Base-by-base conservation (phyloP, 2,113 vertebrate species). In the Neodontobutis hainanensis region DNA sequence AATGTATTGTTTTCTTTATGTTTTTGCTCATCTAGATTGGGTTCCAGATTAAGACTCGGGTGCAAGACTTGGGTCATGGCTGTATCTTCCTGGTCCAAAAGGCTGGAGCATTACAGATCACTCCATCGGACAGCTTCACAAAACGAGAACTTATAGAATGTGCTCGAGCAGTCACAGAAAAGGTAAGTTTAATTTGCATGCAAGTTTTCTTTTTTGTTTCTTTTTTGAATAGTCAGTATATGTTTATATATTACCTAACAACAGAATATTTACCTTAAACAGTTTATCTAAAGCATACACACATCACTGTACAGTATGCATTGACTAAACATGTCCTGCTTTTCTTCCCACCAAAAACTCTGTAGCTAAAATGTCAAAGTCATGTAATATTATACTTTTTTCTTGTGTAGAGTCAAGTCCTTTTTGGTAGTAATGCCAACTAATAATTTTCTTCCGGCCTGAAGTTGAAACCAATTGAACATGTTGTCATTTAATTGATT, bases 31-130 rank as follows among this genome's bases (percentile, higher is more conserved):
- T 71, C 19, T 82, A 99, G 98, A 95, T 99, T 0, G 96, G 97
- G 34, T 95, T 95, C 88, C 98, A 99, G 91, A 98, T 99, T 76
- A 95, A 91, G 81, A 94, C 90, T 0, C 93, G 96, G 0, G 96
- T 99, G 45, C 97, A 99, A 84, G 97, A 99, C 53, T 94, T 99
- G 32, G 98, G 98, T 14, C 98, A 99, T 0, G 94, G 97, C 73
- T 99, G 98, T 53, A 98, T 99, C 87, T 97, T 94, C 81, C 93
- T 99, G 78, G 97, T 99, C 19, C 98, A 99, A 87, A 99, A 99
- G 90, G 98, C 97, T 0, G 97, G 97, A n/a, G 93, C 96, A 11
- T 92, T 99, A 51, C 98, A 99, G 92, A 94, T 96, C 60, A 97
- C 92, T 70, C 98, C 98, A 19, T 94, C 95, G 0, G 98, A 99